Evolutionary conservation across 30 jellyfish, hydroid and myxozoan species (phyloP).

Genomic region (Cassiopea xamachana): DNA sequence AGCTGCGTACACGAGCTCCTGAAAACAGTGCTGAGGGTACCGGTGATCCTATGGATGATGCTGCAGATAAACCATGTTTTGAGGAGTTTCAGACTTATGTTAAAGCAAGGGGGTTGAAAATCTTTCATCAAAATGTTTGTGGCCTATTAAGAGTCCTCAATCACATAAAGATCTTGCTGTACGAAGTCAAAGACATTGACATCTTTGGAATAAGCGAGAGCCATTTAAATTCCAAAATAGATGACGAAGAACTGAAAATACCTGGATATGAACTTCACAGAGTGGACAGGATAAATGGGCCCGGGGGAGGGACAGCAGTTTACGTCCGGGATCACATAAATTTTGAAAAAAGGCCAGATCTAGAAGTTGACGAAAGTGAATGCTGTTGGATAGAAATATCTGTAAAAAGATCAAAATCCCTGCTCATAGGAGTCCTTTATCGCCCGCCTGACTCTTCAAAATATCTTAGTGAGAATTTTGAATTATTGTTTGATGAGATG

Average conservation of each 20-base stretch:
- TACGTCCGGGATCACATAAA: conserved; percentile 3
- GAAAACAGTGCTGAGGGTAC: no score
- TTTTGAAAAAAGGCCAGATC: conserved; percentile 22
- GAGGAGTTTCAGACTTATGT: no score
- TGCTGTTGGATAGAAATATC: conserved; percentile 36
- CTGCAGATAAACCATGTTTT: no score
- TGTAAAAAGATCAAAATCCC: background rate
- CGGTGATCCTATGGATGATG: no score
- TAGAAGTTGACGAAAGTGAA: conserved; percentile 6
- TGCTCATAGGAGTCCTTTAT: conserved; percentile 27
- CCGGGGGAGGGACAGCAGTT: conserved; percentile 42
- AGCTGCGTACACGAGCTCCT: no score
- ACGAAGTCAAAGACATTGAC: no score
- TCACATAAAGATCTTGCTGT: no score
- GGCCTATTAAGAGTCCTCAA: no score
- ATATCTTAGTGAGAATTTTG: conserved; percentile 3
- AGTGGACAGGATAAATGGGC: background rate
- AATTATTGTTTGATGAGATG: background rate
- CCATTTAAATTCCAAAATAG: no score
- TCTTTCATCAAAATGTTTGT: no score
- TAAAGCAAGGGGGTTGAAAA: no score
- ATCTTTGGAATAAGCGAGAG: no score
- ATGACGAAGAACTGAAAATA: background rate
- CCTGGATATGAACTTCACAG: background rate
- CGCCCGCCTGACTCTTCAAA: conserved; percentile 42